Base-by-base conservation (phyloP, 64 coral and sea anemone genomes). In the Montipora efflorescens region DNA sequence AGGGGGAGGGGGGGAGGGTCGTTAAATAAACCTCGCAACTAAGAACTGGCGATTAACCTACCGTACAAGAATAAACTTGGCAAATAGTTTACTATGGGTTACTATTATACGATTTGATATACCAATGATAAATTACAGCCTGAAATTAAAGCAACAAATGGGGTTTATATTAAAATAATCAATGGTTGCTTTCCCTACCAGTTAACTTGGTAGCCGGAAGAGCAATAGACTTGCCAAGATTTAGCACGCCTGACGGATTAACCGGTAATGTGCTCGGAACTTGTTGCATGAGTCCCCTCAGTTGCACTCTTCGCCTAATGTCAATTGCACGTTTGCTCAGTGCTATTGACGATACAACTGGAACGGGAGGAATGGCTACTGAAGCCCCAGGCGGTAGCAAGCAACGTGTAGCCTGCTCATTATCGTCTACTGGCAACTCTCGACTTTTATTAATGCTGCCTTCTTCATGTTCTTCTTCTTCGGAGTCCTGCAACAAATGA, bases 201-300 rank as follows among this genome's bases (percentile, higher is more conserved):
- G 74, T 46, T 76, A 45, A 44, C 23, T 46, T 76, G 6, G 12
- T 12, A 13, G 43, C 23, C 43, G 10, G 25, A 45, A 76, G 74
- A 45, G 74, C 74, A 76, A 76, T 76, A 4, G 74, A 76, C 74
- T 44, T 76, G 7, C 74, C 74, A 43, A 76, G 74, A 46, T 76
- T 76, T 45, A 76, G 11, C 21, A 47, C 74, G 4, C 8, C 23
- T 2, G 71, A 74, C 28, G 23, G 71, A 12, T 3, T 74, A 43
- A 74, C 71, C 71, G 23, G 71, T 11, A 36, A 23, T 74, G 71
- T 9, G 71, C 5, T 8, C 8, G 23, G 71, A 22, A 74, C 71
- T 28, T 22, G 71, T 23, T 74, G 71, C 20, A 43, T 45, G 9
- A 76, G 36, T 14, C 74, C 74, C 36, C 74, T 76, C 14, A 76